phyloP scores from a whole-genome alignment of 2,797 vertebrate species.

The Mormyrus proboscirostris region DNA sequence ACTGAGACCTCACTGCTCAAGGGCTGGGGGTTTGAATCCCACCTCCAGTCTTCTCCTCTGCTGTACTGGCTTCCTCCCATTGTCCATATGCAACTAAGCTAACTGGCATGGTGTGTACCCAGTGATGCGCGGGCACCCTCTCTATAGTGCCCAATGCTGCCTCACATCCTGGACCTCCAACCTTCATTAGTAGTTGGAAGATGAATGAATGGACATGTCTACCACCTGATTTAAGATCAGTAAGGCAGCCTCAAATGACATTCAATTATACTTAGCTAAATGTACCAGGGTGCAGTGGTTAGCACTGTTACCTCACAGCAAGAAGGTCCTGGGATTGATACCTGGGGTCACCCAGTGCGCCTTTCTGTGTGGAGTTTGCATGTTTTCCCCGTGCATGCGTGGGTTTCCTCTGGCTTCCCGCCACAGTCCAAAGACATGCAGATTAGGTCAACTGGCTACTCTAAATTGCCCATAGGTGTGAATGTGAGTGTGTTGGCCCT shows the following conservation, averaged over 20 bases:
- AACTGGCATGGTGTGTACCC: background rate
- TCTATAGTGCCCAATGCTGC: background rate
- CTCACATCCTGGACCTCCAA: background rate
- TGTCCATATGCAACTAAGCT: background rate
- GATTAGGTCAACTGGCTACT: too few relatives aligned
- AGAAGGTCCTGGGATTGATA: too few relatives aligned
- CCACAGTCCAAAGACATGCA: too few relatives aligned
- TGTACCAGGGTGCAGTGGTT: background rate
- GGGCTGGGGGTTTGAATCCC: background rate
- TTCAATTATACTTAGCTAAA: background rate
- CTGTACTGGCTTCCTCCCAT: background rate
- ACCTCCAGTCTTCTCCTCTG: background rate
- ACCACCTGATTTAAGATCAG: background rate
- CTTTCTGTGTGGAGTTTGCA: too few relatives aligned
- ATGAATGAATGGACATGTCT: background rate
- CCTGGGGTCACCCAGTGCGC: too few relatives aligned
- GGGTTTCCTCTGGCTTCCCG: too few relatives aligned
- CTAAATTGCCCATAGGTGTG: too few relatives aligned
- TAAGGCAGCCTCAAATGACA: background rate
- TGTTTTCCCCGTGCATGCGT: too few relatives aligned
- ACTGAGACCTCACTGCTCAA: background rate
- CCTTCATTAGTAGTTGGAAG: background rate
- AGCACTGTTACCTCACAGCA: too few relatives aligned
- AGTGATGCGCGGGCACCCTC: background rate
- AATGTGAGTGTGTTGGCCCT: too few relatives aligned